Conservation (phyloP, 2,113 vertebrate genomes). For the Hydrochoerus hydrochaeris region DNA sequence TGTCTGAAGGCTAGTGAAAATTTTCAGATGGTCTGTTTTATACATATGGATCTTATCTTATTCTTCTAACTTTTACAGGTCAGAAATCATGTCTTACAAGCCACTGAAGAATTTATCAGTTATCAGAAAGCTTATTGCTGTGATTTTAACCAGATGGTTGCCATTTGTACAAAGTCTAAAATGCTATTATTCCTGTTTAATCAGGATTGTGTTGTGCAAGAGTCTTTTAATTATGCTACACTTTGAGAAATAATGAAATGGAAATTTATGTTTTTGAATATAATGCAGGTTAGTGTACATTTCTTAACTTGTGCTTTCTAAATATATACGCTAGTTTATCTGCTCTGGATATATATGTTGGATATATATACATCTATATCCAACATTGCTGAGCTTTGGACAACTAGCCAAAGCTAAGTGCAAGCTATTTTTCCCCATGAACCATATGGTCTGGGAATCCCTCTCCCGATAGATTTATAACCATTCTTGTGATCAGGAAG, state of each 20-base stretch:
- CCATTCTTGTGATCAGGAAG: conserved; percentile 49
- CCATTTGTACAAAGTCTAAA: not conserved
- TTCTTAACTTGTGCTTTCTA: conserved; percentile 67
- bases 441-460: conserved; percentile 68
- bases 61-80: conserved; percentile 32
- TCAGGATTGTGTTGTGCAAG: conserved; percentile 24
- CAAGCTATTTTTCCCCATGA: conserved; percentile 37
- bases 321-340: conserved; percentile 73
- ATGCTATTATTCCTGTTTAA: conserved; percentile 22
- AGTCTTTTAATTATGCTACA: conserved; percentile 36
- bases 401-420: conserved; percentile 70
- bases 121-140: conserved; percentile 49
- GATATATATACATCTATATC: conserved; percentile 50
- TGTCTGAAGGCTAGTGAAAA: conserved; percentile 31
- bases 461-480: conserved; percentile 71
- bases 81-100: conserved; percentile 26
- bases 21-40: conserved; percentile 27
- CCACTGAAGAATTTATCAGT: not conserved
- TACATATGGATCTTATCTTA: not conserved
- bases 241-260: not conserved
- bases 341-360: not conserved
- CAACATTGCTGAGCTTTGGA: conserved; percentile 55
- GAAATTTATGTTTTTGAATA: conserved; percentile 9
- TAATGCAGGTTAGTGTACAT: not conserved
- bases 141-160: not conserved